Evolutionary conservation across 2,797 vertebrate species (phyloP), one percentile per base, ranked within the genome.

Genomic region (Periophthalmus magnuspinnatus): DNA sequence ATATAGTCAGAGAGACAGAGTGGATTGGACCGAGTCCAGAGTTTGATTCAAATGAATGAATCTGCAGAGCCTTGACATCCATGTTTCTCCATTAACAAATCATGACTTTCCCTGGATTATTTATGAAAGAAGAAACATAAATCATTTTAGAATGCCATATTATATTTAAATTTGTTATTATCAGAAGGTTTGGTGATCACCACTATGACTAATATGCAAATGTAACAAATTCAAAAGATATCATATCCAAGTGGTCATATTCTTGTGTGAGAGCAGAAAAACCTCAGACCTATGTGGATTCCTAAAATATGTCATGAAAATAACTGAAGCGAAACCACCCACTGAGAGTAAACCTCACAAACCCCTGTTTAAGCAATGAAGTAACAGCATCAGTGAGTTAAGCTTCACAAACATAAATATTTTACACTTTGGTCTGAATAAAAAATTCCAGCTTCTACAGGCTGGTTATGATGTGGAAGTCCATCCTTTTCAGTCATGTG

Each of bases 401-500:
- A 21, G 59, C 74, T 73, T 63, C 10, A 19, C 83, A 86, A 88
- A 70, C 24, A 59, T 76, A 62, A 32, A 0, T 6, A 33, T 50
- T 58, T 72, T 70, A 21, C 60, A 62, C 34, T 32, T 54, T 65
- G 10, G 66, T 19, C 28, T n/a, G 0, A 32, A n/a, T 22, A 60
- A 48, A 57, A n/a, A 65, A 24, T 47, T 8, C n/a, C 32, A 61
- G 75, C 41, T 65, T 10, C 17, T 60, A 63, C 55, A 1, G 80
- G 81, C 34, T 70, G 64, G 80, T 66, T 68, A 58, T 67, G 55
- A 72, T 64, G 56, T 67, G 77, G 34, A 47, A 34, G 16, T 6
- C 55, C 79, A 77, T 86, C 71, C 78, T 59, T 84, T 75, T 81
- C 67, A 80, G 86, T 74, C 82, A 89, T 87, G 84, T 71, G 69